Base-by-base conservation (phyloP, 2,888 invertebrate species). In the Mesorhabditis belari region DNA sequence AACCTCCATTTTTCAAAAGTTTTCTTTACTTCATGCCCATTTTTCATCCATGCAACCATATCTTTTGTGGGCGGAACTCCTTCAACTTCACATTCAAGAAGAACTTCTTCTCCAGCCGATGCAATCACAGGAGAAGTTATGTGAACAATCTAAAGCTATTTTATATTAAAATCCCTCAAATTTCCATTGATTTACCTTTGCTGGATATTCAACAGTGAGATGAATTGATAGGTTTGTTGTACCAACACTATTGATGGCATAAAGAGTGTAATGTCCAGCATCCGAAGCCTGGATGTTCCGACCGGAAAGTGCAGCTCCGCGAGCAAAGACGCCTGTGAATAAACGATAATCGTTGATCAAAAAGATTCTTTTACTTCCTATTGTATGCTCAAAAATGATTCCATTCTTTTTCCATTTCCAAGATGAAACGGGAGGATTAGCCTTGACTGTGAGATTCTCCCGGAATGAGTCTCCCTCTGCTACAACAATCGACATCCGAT, bases 81-180 rank as follows among this genome's bases (percentile, higher is more conserved):
- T 49, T 79, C 79, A 5, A 73, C 79, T 56, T 77, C 76, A 62
- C 79, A 79, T 64, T 80, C 80, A 26, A 79, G 58, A 4, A 77
- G 62, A 3, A 79, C 74, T 5, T 71, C 73, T 55, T 80, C 80
- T 6, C 77, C 77, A 3, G 57, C 60, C 9, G 71, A 70, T 0
- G 78, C 76, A 52, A 75, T 71, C 0, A 80, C 71, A 5, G 79
- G 77, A 4, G 73, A 69, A 2, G 79, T 76, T 21, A 79, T 73
- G 26, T 73, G 70, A 2, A 62, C 66, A 27, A 74, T 69, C 71
- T 71, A 57, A 62, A 65, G 54, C 28, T 57, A 56, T 59, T 28
- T n/a, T 3, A 21, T 21, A 4, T 26, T 2, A 21, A 27, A 58
- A 24, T 25, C 21, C 23, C 26, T 54, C 26, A 6, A 12, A 12